phyloP scores from a whole-genome alignment of 2,797 vertebrate genomes.

The Sebastes cheni region DNA sequence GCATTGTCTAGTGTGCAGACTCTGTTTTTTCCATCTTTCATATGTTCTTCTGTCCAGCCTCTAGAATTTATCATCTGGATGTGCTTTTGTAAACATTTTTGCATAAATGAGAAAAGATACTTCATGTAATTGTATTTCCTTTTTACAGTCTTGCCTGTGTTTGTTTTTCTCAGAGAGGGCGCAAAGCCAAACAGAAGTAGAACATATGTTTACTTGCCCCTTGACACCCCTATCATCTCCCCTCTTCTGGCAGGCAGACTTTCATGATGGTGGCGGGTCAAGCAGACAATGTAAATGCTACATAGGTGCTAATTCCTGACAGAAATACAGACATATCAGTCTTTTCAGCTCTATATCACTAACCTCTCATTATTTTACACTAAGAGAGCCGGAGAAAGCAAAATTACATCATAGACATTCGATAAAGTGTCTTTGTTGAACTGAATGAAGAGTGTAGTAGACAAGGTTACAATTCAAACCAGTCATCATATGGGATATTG shows the following conservation, averaged over 20 bases:
- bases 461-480: constrained; percentile 19
- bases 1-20: neutral
- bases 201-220: constrained; percentile 42
- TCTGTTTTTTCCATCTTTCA: neutral
- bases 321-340: constrained; percentile 12
- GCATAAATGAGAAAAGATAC: neutral
- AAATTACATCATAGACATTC: neutral
- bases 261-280: constrained; percentile 40
- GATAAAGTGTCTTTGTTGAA: neutral
- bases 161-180: constrained; percentile 38
- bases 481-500: neutral
- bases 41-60: neutral
- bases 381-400: neutral
- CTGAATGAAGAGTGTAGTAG: neutral
- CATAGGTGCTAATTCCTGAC: constrained; percentile 35
- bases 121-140: constrained; percentile 29
- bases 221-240: constrained; percentile 14
- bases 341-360: neutral
- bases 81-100: neutral
- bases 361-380: constrained; percentile 2
- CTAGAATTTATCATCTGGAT: neutral
- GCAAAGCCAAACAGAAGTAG: constrained; percentile 62
- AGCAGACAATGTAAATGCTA: constrained; percentile 25
- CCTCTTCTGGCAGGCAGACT: constrained; percentile 40
- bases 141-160: constrained; percentile 29